Base-by-base conservation (phyloP, 2,797 vertebrate genomes). In the Rhinichthys osculus region DNA sequence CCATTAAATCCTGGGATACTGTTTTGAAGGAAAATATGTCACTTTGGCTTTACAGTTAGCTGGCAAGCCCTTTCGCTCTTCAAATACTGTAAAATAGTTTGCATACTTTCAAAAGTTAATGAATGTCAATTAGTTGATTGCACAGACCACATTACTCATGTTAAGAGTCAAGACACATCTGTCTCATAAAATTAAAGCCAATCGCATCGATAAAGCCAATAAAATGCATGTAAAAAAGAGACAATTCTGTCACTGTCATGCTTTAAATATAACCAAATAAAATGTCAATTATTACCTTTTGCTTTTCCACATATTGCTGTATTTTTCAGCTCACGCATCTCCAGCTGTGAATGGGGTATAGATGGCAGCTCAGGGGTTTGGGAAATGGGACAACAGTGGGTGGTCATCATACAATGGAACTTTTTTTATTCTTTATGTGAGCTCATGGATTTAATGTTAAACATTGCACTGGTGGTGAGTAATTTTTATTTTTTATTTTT, bases 31-130 rank as follows among this genome's bases (percentile, higher is more conserved):
- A 86, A 87, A 88, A 90, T 33, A 47, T 88, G 88, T 89, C 88
- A 89, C 88, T 88, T 89, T 92, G 91, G 90, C 88, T 89, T 92
- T 91, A 93, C 93, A 93, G 83, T 73, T 92, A 64, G 19, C 17
- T 54, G 50, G n/a, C 38, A 64, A 64, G 69, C 40, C 57, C 17
- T 71, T 79, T 78, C 5, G 13, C 4, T 73, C n/a, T 7, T 70
- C 9, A 54, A 27, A 70, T 38, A 72, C 38, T 40, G 16, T 52
- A 50, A 64, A 80, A 73, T 50, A 64, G 33, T 69, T 73, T 13
- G 38, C 5, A 38, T 66, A 42, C 54, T 38, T 74, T 81, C 33
- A 66, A 73, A 81, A 40, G 42, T 14, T 50, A 73, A 80, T 16
- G 14, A 73, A 73, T 59, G 40, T 27, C 30, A 79, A 50, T 70